Base-by-base conservation (phyloP, 35 echinoderm and acorn worm genomes). In the Chiridota heheva region DNA sequence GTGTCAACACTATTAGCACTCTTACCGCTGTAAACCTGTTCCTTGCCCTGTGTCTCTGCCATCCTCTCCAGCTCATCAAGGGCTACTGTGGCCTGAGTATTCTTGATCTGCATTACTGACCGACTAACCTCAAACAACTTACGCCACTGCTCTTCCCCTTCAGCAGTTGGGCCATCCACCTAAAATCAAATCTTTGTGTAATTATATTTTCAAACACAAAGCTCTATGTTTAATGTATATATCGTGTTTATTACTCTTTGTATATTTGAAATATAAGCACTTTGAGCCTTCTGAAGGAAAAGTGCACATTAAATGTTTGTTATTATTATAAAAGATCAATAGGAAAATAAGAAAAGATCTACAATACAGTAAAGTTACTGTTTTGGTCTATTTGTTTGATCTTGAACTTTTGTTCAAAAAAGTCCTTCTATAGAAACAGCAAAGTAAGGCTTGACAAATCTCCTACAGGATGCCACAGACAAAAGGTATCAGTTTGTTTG, bases 1-100 rank as follows among this genome's bases (percentile, higher is more conserved):
- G n/a, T n/a, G n/a, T n/a, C n/a, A n/a, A n/a, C n/a, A n/a, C n/a
- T n/a, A n/a, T n/a, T n/a, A n/a, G n/a, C n/a, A n/a, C n/a, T n/a
- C 88, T 84, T 55, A 98, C 95, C 95, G 56, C 86, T 98, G 28
- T 78, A 72, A 30, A 91, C 87, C 28, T 76, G 78, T 58, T 90
- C 92, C 58, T 90, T 84, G 15, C 92, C 92, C 69, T 96, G 92
- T 16, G 72, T 59, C 40, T 73, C 77, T 15, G 92, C 89, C 74
- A 98, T 63, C 39, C 89, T 83, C 45, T 98, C 95, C 1, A 98
- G 89, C 55, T 91, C 89, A 17, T 98, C 95, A 7, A 91, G 67
- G 6, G 89, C 95, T 3, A 90, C 84, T 0, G 60, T 58, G 5
- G 89, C 95, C 43, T 98, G 89, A 3, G 85, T 70, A 0, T 53